These are phyloP conservation scores for Diaprepes abbreviatus DNA, from an alignment of 2,888 invertebrate genomes.

Conservation along the genomic window DNA sequence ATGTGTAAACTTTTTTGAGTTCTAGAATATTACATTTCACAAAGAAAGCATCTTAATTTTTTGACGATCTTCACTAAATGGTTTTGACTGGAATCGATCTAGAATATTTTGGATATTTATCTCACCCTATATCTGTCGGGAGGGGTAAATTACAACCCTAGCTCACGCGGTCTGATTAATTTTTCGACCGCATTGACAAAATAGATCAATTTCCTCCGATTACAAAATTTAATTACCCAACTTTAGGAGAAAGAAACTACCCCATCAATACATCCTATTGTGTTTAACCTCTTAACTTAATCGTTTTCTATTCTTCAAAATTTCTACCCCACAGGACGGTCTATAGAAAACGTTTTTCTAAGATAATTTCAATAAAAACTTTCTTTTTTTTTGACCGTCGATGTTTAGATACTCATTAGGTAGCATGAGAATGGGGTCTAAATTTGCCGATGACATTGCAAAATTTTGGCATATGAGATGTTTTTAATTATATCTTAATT, in stretches of 20 bases:
- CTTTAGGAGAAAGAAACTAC: constrained; percentile 37
- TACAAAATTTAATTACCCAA: constrained; percentile 46
- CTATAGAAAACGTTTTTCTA: constrained; percentile 37
- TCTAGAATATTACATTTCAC: too few relatives aligned
- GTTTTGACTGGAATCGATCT: too few relatives aligned
- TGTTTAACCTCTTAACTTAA: constrained; percentile 45
- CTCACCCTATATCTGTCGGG: constrained; percentile 25
- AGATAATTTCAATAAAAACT: constrained; percentile 37
- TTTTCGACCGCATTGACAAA: constrained; percentile 36
- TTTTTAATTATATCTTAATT: too few relatives aligned
- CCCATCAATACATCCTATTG: constrained; percentile 43
- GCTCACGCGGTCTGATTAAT: constrained; percentile 21
- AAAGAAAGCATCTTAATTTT: too few relatives aligned
- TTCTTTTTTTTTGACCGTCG: constrained; percentile 9
- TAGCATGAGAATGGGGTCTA: constrained; percentile 11
- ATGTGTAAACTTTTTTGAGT: too few relatives aligned
- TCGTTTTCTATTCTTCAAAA: constrained; percentile 49
- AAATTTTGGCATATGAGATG: constrained; percentile 6
- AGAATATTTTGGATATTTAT: too few relatives aligned
- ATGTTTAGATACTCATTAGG: constrained; percentile 33
- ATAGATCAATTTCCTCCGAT: constrained; percentile 47
- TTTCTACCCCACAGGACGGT: constrained; percentile 44
- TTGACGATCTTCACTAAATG: too few relatives aligned
- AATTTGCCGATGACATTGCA: constrained; percentile 31
- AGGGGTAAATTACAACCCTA: constrained; percentile 31